A percentile compares a stretch with the other conserved stretches of the same genome.
These are phyloP conservation scores for Dysmachus trigonus DNA, from an alignment of 2,888 invertebrate genomes.

Conservation along the genomic window DNA sequence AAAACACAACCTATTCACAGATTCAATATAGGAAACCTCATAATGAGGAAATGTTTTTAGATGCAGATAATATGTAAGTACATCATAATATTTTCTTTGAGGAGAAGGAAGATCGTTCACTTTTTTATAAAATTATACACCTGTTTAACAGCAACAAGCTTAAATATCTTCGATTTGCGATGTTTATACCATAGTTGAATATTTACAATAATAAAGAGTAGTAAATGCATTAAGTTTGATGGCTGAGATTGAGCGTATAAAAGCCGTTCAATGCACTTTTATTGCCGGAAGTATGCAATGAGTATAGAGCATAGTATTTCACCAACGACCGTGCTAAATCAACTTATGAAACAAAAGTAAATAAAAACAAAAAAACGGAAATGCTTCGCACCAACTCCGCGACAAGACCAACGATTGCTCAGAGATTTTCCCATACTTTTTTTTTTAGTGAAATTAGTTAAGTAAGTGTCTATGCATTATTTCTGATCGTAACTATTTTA, in stretches of 20 bases:
- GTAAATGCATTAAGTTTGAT: constrained; percentile 2
- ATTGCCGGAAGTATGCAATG: background rate
- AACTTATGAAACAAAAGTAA: background rate
- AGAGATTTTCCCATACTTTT: background rate
- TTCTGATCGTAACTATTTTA: background rate
- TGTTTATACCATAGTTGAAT: background rate
- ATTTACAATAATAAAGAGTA: background rate
- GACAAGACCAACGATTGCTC: background rate
- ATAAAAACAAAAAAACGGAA: constrained; percentile 1
- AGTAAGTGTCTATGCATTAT: background rate
- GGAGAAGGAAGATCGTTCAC: background rate
- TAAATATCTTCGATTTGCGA: background rate
- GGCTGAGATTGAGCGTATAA: background rate
- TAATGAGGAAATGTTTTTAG: background rate
- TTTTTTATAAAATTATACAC: background rate
- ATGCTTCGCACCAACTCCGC: background rate
- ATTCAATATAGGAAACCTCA: background rate
- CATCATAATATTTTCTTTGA: background rate
- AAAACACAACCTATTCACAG: background rate
- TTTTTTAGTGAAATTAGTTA: background rate
- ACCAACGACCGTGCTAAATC: background rate
- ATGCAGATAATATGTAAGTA: background rate
- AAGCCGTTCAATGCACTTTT: constrained; percentile 8
- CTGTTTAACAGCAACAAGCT: background rate
- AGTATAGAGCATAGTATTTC: background rate